Evolutionary conservation across 2,888 invertebrate species (phyloP), one percentile per base, ranked within the genome.

Genomic region (Tetranychus piercei): DNA sequence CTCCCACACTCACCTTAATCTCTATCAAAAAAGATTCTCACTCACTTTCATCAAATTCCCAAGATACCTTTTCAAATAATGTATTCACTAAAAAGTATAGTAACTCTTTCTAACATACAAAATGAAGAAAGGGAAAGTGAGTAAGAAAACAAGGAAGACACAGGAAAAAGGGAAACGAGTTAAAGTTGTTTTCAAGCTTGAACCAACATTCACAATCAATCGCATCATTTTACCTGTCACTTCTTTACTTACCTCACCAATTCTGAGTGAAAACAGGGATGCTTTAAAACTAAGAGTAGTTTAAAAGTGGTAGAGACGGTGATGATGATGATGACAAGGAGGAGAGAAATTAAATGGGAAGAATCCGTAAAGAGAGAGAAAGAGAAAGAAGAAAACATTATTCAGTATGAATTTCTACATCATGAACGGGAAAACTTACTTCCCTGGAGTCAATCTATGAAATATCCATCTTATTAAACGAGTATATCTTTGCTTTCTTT

Each of bases 371-470:
- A 4, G 34, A 55, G 55, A 55, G 6, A 55, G 55, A n/a, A n/a
- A 55, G 55, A 55, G 6, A 55, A 15, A 55, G 6, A 55, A 7
- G 6, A 6, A 55, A 55, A 55, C 15, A 55, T 55, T 55, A 55
- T 55, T 55, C 55, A 9, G 55, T 55, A 15, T 55, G 15, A 9
- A 55, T 55, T 55, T 55, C 55, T 55, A 55, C 15, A 55, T 55
- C 55, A 55, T 55, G 55, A 55, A 55, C 55, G 55, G 55, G 34
- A 34, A 55, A 55, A 15, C 55, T 55, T 55, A 55, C 55, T 55
- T 55, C 55, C 55, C 55, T 55, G 55, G 55, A 55, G 55, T 55
- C 55, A 55, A 55, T 55, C 55, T 55, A 55, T 55, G 55, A 55
- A 55, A 55, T 55, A 55, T 55, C 55, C 55, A 55, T 55, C 55